A percentile compares a stretch with the other conserved stretches of the same genome.
phyloP scores from a whole-genome alignment of 2,113 vertebrate genomes.

The Mesocricetus auratus region DNA sequence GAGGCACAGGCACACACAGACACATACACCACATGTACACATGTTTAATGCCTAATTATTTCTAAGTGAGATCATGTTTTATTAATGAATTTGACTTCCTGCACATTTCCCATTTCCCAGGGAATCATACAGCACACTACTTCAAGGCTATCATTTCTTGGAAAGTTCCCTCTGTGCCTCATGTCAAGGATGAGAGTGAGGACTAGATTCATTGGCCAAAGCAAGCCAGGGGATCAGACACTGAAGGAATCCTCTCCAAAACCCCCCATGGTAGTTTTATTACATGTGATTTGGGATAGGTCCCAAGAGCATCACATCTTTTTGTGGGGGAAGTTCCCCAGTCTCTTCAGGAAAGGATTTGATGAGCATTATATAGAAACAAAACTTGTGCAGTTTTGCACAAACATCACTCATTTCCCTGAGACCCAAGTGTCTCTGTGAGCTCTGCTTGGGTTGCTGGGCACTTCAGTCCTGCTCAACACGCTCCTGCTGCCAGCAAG shows the following conservation, averaged over 20 bases:
- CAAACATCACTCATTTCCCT: background rate
- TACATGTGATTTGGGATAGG: background rate
- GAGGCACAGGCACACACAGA: background rate
- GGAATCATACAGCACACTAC: constrained; percentile 40
- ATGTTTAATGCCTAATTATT: constrained; percentile 61
- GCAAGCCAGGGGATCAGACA: background rate
- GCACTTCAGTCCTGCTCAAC: background rate
- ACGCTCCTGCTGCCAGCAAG: background rate
- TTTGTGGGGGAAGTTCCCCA: background rate
- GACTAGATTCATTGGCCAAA: background rate
- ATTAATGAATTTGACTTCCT: constrained; percentile 64
- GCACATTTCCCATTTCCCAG: background rate
- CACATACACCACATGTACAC: background rate
- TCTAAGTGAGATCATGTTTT: constrained; percentile 59
- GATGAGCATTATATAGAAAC: background rate
- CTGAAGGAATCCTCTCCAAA: background rate
- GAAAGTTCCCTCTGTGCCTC: background rate
- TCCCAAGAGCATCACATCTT: background rate
- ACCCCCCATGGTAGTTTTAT: background rate
- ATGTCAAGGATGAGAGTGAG: background rate
- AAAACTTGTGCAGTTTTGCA: background rate
- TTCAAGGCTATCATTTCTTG: background rate
- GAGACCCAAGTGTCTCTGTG: background rate
- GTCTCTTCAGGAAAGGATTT: background rate
- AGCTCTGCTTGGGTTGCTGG: background rate